Evolutionary conservation across 2,113 vertebrate species (phyloP).

Genomic region (Rattus rattus): DNA sequence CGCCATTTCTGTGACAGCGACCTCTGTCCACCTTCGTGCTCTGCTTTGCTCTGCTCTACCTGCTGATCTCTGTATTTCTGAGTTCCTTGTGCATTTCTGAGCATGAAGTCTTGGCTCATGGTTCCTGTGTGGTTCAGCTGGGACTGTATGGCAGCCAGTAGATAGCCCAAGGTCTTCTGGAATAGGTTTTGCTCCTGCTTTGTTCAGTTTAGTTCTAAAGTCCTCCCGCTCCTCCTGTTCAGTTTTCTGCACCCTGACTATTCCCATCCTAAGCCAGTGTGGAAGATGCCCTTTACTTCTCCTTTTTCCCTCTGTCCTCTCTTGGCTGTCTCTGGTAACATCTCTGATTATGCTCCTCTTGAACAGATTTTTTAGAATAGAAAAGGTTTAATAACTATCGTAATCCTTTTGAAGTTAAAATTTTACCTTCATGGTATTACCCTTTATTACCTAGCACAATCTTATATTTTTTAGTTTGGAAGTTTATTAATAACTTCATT

Average conservation of each 20-base stretch:
- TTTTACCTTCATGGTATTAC: not conserved
- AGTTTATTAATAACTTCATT: constrained; percentile 59
- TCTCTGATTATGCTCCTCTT: constrained; percentile 19
- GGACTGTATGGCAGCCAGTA: not conserved
- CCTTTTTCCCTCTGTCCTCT: not conserved
- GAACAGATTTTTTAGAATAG: constrained; percentile 42
- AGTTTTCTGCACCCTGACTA: not conserved
- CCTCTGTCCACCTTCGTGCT: not conserved
- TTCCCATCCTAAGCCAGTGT: not conserved
- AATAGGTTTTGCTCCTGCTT: not conserved
- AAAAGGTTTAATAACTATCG: constrained; percentile 28
- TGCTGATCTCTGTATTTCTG: not conserved
- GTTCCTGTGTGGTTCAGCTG: not conserved
- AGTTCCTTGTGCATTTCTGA: not conserved
- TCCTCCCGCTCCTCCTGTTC: not conserved
- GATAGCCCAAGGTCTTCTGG: not conserved
- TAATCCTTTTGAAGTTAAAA: constrained; percentile 53
- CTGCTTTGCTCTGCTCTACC: not conserved
- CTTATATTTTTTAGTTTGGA: constrained; percentile 36
- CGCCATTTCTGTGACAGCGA: not conserved
- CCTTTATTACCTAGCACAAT: not conserved
- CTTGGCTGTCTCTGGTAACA: not conserved
- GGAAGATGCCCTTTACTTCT: not conserved
- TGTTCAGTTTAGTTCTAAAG: not conserved
- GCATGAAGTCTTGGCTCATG: not conserved